phyloP scores from a whole-genome alignment of 35 echinoderm and acorn worm species.

The Diadema setosum region DNA sequence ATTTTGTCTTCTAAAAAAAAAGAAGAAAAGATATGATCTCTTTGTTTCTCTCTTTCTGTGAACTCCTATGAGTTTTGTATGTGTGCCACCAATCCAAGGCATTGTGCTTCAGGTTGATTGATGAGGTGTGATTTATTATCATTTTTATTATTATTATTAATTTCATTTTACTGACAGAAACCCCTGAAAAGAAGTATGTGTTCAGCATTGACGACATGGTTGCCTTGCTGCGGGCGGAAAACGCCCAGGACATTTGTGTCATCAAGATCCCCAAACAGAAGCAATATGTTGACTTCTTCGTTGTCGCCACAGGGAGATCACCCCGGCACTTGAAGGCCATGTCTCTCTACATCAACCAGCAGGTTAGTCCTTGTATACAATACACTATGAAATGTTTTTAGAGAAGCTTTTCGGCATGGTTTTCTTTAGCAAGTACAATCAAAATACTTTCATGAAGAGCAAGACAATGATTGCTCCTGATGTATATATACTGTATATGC shows the following conservation, averaged over 20 bases:
- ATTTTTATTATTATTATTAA: too few species aligned
- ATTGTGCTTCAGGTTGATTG: too few species aligned
- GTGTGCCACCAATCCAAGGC: too few species aligned
- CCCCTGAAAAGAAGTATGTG: conserved; percentile 12
- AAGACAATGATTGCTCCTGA: not conserved
- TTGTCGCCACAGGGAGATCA: conserved; percentile 80
- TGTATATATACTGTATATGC: too few species aligned
- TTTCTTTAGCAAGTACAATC: not conserved
- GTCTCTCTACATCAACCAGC: conserved; percentile 70
- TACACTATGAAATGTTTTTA: not conserved
- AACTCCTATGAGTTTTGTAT: too few species aligned
- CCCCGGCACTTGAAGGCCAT: conserved; percentile 85
- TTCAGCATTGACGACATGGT: conserved; percentile 75
- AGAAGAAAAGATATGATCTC: too few species aligned
- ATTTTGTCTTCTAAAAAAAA: too few species aligned
- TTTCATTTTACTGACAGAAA: too few species aligned
- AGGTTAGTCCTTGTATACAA: conserved; percentile 33
- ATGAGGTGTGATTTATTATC: too few species aligned
- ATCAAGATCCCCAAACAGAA: conserved; percentile 77
- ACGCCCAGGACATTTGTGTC: conserved; percentile 89
- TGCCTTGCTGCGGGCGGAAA: conserved; percentile 75
- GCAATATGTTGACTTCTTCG: conserved; percentile 81
- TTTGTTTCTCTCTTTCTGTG: too few species aligned
- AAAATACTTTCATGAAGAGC: not conserved
- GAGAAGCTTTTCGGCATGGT: not conserved